Conservation (phyloP, 2,888 invertebrate genomes). For the Acrobeloides nanus region DNA sequence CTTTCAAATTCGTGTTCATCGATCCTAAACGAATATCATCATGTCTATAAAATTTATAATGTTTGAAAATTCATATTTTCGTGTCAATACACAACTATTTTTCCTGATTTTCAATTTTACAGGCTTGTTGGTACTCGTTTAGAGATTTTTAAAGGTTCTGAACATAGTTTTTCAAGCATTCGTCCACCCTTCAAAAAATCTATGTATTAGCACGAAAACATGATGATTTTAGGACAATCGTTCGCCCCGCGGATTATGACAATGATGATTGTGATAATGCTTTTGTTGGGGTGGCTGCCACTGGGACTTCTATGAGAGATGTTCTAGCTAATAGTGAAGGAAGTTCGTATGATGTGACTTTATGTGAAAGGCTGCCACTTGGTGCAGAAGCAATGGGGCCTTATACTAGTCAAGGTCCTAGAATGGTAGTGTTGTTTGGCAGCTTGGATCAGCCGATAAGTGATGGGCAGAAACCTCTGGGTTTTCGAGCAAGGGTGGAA, state of each 20-base stretch:
- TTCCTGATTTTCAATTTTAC: too few species aligned
- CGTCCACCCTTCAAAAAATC: too few species aligned
- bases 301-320: conserved; percentile 37
- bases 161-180: too few species aligned
- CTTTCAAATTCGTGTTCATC: too few species aligned
- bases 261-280: conserved; percentile 31
- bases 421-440: conserved; percentile 56
- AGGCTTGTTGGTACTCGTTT: too few species aligned
- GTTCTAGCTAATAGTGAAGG: conserved; percentile 40
- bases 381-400: conserved; percentile 34
- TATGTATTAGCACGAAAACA: too few species aligned
- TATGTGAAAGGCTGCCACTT: conserved; percentile 35
- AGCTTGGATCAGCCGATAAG: conserved; percentile 48
- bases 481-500: conserved; percentile 55
- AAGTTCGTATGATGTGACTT: conserved; percentile 39
- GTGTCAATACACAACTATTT: too few species aligned
- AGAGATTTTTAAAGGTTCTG: too few species aligned
- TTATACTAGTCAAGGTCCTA: conserved; percentile 40
- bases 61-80: too few species aligned
- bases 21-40: too few species aligned
- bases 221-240: conserved; percentile 7
- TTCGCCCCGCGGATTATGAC: conserved; percentile 1
- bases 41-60: too few species aligned
- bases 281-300: conserved; percentile 41
- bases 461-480: conserved; percentile 35